Conservation (phyloP, 2,888 invertebrate species). For the Drosophila tanythrix region DNA sequence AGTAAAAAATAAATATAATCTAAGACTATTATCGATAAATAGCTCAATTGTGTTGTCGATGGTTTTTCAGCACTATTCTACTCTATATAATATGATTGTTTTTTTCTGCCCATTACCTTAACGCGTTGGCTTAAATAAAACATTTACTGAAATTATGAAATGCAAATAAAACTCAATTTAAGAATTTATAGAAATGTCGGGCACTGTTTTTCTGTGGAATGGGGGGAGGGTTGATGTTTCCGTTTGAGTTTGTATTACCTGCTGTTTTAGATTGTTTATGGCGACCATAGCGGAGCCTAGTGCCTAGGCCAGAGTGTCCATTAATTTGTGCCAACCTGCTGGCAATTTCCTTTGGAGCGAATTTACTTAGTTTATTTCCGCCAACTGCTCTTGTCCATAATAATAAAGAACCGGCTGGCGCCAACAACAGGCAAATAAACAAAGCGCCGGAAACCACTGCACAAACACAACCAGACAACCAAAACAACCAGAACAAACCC, state of each 20-base stretch:
- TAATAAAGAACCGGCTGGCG: slow-evolving; percentile 61
- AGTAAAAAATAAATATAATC: neutral
- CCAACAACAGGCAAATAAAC: slow-evolving; percentile 55
- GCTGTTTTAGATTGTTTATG: slow-evolving; percentile 15
- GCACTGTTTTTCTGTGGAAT: neutral
- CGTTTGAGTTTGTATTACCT: slow-evolving; percentile 14
- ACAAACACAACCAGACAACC: slow-evolving; percentile 6
- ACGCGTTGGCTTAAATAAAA: slow-evolving; percentile 26
- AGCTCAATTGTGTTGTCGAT: slow-evolving; percentile 10
- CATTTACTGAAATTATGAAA: slow-evolving; percentile 20
- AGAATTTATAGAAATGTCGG: slow-evolving; percentile 25
- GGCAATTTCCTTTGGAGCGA: slow-evolving; percentile 65
- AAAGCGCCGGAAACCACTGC: slow-evolving; percentile 39
- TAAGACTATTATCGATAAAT: slow-evolving; percentile 12
- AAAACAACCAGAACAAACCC: slow-evolving; percentile 20
- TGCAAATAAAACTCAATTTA: slow-evolving; percentile 8
- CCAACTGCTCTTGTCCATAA: slow-evolving; percentile 52
- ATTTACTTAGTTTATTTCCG: slow-evolving; percentile 73
- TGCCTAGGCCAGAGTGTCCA: slow-evolving; percentile 53
- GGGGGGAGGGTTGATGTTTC: neutral
- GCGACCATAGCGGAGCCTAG: slow-evolving; percentile 23
- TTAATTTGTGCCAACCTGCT: slow-evolving; percentile 66
- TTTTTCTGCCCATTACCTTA: slow-evolving; percentile 14
- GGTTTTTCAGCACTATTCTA: slow-evolving; percentile 12
- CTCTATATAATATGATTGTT: neutral